These are phyloP conservation scores for Ahaetulla prasina DNA, from an alignment of 2,113 vertebrate genomes.

Conservation along the genomic window DNA sequence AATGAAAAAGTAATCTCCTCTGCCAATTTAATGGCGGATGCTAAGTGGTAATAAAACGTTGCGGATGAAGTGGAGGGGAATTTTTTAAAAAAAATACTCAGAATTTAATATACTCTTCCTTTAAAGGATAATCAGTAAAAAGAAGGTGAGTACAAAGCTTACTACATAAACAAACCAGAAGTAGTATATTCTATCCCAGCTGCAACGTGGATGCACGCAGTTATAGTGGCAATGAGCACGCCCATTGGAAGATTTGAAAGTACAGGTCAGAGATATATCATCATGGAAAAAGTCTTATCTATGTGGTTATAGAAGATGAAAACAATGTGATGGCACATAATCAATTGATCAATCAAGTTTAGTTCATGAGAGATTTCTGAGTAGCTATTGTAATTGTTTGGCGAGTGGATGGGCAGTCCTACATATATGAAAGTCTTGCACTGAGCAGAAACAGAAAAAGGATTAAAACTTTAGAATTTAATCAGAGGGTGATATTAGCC, in stretches of 20 bases:
- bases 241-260: not conserved
- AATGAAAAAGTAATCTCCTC: not conserved
- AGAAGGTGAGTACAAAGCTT: constrained; percentile 14
- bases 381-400: constrained; percentile 5
- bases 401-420: not conserved
- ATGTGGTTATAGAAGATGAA: not conserved
- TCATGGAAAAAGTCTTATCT: not conserved
- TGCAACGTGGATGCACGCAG: not conserved
- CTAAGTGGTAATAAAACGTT: not conserved
- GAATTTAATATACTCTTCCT: constrained; percentile 4
- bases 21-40: not conserved
- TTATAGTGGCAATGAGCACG: not conserved
- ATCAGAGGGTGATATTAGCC: not conserved
- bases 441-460: not conserved
- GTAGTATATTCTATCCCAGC: constrained; percentile 6
- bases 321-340: not conserved
- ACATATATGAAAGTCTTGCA: constrained; percentile 4
- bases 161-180: constrained; percentile 25
- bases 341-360: not conserved
- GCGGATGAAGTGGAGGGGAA: not conserved
- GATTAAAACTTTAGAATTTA: not conserved
- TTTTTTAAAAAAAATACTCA: not conserved
- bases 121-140: constrained; percentile 32
- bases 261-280: not conserved
- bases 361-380: constrained; percentile 11